Conservation (phyloP, 2,797 vertebrate genomes). For the Cyprinella venusta region DNA sequence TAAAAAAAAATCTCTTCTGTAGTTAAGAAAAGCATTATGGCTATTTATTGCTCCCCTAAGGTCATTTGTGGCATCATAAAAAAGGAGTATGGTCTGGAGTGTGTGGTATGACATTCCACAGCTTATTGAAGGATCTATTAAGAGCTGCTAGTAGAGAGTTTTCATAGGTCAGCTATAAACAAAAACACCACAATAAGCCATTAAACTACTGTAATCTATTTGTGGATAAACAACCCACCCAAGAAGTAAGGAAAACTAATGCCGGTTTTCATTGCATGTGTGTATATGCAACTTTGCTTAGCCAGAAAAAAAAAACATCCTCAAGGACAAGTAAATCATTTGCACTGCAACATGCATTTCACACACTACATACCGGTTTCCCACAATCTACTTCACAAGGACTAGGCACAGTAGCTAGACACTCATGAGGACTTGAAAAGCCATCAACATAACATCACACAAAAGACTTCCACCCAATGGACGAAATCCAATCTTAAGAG, state of each 20-base stretch:
- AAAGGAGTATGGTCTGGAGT: constrained; percentile 55
- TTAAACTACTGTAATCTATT: constrained; percentile 25
- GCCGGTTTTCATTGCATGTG: neutral
- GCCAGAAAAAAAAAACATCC: neutral
- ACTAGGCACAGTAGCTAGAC: neutral
- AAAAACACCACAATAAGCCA: constrained; percentile 7
- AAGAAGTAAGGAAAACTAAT: constrained; percentile 10
- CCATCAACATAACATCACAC: neutral
- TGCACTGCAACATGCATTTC: neutral
- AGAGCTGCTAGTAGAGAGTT: neutral
- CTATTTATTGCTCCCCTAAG: constrained; percentile 67
- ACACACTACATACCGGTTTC: neutral
- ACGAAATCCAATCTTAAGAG: neutral
- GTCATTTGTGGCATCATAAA: constrained; percentile 57
- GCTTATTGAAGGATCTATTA: constrained; percentile 50
- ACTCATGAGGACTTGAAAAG: neutral
- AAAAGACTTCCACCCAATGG: neutral
- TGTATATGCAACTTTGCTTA: neutral
- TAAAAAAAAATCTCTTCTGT: constrained; percentile 57
- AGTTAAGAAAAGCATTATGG: constrained; percentile 65
- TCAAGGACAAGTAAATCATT: neutral
- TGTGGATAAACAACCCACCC: constrained; percentile 30
- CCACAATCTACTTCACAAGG: constrained; percentile 4
- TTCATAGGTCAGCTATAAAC: constrained; percentile 37
- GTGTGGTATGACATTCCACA: constrained; percentile 27